Evolutionary conservation across 92 coral and sea anemone species (phyloP), one percentile per base, ranked within the genome.

Genomic region (Actinostola sp.): DNA sequence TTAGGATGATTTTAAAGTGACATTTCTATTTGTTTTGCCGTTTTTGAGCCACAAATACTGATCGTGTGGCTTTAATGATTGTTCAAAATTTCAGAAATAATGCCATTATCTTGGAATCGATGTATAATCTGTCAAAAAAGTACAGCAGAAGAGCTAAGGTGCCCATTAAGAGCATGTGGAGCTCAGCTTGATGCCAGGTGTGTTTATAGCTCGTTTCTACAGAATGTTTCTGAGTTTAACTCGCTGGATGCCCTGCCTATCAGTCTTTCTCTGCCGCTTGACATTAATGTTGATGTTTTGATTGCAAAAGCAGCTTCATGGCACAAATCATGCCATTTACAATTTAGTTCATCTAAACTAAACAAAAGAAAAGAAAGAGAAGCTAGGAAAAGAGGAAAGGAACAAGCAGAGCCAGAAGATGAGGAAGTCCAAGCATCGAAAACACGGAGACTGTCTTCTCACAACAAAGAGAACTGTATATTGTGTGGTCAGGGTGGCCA

Each of bases 291-390:
- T 9, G 87, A 86, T 12, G 65, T 49, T n/a, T 79, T 88, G 50
- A 14, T 88, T 67, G 72, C 79, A 27, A 88, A 88, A 3, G 67
- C 71, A 42, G 94, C 95, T 25, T 76, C 86, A 3, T 89, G 90
- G 90, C 90, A 85, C 78, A 89, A 89, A 21, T 85, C 90, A 0
- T 85, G 95, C 41, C 76, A 89, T 77, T 23, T 85, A 12, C 68
- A 85, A 63, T 85, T 89, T 23, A 85, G 79, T 77, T 7, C 45
- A 1, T 89, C 88, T 0, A 89, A 89, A 61, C 88, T 89, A 3
- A 61, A 84, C 5, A 89, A 71, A 85, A 76, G 85, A 36, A 89
- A 81, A 67, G 90, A 84, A 44, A 75, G 87, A 65, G 16, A 13
- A 26, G 51, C 46, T 61, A 49, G 80, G 0, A 83, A 72, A 55